Conservation (phyloP, 2,113 vertebrate species). For the Nestor notabilis region DNA sequence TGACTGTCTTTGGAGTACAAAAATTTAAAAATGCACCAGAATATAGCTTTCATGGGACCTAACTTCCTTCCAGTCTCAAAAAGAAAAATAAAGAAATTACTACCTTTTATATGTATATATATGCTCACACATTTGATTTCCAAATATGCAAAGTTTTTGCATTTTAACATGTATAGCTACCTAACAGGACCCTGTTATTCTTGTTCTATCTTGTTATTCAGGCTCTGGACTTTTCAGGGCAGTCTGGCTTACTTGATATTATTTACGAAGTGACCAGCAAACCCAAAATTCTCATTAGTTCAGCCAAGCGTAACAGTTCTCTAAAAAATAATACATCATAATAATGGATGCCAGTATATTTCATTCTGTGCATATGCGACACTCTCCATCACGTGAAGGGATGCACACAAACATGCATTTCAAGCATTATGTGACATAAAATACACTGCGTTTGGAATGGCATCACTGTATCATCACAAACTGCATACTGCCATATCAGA, state of each 20-base stretch:
- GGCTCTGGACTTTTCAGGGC: neutral
- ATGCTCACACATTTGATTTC: neutral
- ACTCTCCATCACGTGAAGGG: neutral
- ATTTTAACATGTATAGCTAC: neutral
- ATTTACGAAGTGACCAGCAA: neutral
- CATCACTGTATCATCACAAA: neutral
- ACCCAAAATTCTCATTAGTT: neutral
- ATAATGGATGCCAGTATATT: neutral
- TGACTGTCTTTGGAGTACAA: neutral
- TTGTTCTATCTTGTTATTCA: neutral
- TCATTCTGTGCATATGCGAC: neutral
- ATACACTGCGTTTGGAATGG: neutral
- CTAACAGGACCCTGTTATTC: neutral
- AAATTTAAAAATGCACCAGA: neutral
- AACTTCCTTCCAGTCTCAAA: neutral
- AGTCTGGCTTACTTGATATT: neutral
- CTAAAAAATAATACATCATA: neutral
- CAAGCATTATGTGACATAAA: neutral
- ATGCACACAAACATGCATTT: neutral
- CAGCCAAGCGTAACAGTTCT: neutral
- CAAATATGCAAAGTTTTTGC: neutral
- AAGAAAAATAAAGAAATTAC: neutral
- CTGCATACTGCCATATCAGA: neutral
- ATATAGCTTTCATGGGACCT: neutral
- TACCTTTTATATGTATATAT: neutral